phyloP scores from a whole-genome alignment of 2,113 vertebrate genomes.

The Caranx ignobilis region DNA sequence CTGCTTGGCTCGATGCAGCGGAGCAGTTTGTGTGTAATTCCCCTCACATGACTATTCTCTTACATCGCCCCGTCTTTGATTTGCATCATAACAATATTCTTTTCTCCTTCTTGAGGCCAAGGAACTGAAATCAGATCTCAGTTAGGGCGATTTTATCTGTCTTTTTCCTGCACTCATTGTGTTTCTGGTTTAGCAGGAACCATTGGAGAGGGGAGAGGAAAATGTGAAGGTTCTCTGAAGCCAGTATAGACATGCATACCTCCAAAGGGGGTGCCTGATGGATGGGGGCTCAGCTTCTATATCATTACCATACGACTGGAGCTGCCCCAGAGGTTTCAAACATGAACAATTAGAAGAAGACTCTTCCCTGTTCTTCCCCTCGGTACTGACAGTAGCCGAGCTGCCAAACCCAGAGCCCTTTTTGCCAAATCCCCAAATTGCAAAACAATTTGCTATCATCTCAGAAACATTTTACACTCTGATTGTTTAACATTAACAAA shows the following conservation, averaged over 20 bases:
- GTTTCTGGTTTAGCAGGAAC: background rate
- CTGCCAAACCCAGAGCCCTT: background rate
- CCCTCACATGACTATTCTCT: background rate
- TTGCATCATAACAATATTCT: background rate
- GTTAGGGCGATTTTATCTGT: background rate
- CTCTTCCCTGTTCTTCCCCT: background rate
- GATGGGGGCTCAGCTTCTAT: background rate
- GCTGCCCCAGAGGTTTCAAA: conserved; percentile 20
- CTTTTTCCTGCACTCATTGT: background rate
- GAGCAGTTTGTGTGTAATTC: background rate
- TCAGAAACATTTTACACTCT: background rate
- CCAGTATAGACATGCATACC: conserved; percentile 25
- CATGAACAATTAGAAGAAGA: background rate
- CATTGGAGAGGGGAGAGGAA: conserved; percentile 31
- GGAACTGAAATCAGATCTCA: background rate
- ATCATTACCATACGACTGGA: conserved; percentile 35
- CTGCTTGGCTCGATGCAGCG: background rate
- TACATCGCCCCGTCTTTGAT: background rate
- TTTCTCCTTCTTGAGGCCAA: background rate
- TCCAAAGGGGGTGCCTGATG: background rate
- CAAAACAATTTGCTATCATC: conserved; percentile 20
- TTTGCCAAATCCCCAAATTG: conserved; percentile 13
- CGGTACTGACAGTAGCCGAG: conserved; percentile 11
- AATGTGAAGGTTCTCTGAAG: conserved; percentile 5
- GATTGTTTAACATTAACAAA: conserved; percentile 6